Percentiles rank a stretch among this genome's conserved stretches.
Evolutionary conservation across 2,797 vertebrate species (phyloP).

Genomic region (Fundulus diaphanus): DNA sequence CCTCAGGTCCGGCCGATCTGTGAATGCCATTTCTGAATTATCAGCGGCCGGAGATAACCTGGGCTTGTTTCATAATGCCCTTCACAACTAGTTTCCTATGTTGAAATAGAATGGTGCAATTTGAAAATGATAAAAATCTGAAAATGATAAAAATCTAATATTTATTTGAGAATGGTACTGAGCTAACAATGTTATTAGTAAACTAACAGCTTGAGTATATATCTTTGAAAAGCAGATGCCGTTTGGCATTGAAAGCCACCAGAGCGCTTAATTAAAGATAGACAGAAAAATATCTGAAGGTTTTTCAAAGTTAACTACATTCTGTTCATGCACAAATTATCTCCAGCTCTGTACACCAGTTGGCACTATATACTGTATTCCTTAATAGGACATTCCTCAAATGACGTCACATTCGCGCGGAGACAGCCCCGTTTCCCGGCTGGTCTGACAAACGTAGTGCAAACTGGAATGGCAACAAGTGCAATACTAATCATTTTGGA

Average conservation of each 20-base stretch:
- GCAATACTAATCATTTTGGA: no score
- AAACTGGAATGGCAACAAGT: no score
- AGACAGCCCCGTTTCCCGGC: no score
- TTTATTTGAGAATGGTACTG: neutral
- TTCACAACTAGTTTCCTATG: neutral
- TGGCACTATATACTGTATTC: neutral
- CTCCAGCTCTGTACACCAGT: neutral
- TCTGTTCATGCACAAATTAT: neutral
- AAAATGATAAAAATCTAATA: neutral
- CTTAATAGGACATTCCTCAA: no score
- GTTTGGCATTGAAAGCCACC: neutral
- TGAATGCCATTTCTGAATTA: neutral
- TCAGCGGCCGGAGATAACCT: neutral
- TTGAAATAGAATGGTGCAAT: neutral
- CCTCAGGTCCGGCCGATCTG: neutral
- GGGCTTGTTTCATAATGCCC: neutral
- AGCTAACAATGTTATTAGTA: neutral
- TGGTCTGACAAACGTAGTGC: no score
- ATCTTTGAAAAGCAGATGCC: neutral
- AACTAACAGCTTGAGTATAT: neutral
- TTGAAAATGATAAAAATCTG: neutral
- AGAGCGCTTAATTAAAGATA: neutral
- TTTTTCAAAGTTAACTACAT: neutral
- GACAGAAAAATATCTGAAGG: neutral
- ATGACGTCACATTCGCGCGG: no score